Percentiles rank a stretch among this genome's conserved stretches.
Evolutionary conservation across 2,888 invertebrate genomes (phyloP).

Genomic region (Ditula angustiorana): DNA sequence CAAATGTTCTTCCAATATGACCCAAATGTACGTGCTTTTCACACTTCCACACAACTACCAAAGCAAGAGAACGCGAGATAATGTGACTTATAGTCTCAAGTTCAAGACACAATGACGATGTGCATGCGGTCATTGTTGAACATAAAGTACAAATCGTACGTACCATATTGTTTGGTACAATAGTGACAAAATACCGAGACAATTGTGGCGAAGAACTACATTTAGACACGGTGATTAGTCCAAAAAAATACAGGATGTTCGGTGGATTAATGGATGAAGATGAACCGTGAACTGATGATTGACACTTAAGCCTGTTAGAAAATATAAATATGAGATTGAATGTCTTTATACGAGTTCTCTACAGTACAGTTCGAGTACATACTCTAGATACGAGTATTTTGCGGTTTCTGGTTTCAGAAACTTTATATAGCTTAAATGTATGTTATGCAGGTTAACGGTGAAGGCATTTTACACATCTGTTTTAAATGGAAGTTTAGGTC

Average conservation of each 20-base stretch:
- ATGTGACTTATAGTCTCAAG: slow-evolving; percentile 24
- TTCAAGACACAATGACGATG: slow-evolving; percentile 26
- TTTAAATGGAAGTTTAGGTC: too few species aligned
- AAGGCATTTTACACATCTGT: too few species aligned
- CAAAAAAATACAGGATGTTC: neutral
- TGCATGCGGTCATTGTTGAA: slow-evolving; percentile 11
- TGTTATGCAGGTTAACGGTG: too few species aligned
- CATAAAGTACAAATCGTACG: neutral
- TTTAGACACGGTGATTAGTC: neutral
- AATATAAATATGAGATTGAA: too few species aligned
- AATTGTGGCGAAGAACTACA: neutral
- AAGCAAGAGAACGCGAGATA: neutral
- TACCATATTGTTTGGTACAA: neutral
- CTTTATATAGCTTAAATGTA: too few species aligned
- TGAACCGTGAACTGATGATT: too few species aligned
- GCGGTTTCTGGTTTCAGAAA: too few species aligned
- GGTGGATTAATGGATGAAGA: too few species aligned
- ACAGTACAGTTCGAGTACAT: too few species aligned
- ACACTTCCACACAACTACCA: slow-evolving; percentile 4
- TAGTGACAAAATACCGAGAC: neutral
- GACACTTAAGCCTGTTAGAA: too few species aligned
- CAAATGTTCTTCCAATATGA: slow-evolving; percentile 7
- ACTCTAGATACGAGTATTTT: too few species aligned
- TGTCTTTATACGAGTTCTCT: too few species aligned
- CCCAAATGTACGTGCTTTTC: slow-evolving; percentile 32